phyloP scores from a whole-genome alignment of 2,113 vertebrate genomes.

The Lagopus muta region DNA sequence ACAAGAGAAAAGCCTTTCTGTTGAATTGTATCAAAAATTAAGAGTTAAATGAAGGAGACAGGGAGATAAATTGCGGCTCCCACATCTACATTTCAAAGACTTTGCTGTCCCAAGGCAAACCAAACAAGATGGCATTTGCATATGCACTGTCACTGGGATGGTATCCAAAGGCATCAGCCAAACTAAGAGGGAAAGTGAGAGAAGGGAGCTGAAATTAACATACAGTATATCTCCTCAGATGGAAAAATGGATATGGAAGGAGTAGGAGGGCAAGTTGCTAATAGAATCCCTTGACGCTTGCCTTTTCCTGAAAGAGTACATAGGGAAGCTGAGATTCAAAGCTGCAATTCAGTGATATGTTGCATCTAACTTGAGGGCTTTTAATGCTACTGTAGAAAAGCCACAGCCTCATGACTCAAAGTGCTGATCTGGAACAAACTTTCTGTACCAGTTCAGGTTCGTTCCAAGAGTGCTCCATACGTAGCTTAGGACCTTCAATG shows the following conservation, averaged over 20 bases:
- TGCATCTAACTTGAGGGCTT: slow-evolving; percentile 2
- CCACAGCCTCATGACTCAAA: background rate
- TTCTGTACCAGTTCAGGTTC: background rate
- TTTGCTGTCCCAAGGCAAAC: slow-evolving; percentile 50
- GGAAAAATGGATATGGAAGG: slow-evolving; percentile 36
- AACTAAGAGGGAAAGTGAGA: background rate
- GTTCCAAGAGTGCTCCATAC: background rate
- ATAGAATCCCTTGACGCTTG: slow-evolving; percentile 34
- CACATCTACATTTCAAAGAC: slow-evolving; percentile 63
- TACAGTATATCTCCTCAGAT: background rate
- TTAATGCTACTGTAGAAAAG: background rate
- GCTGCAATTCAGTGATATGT: background rate
- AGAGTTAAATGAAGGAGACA: slow-evolving; percentile 38
- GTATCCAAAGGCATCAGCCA: slow-evolving; percentile 24
- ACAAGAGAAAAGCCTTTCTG: background rate
- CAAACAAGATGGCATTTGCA: slow-evolving; percentile 57
- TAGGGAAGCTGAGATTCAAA: slow-evolving; percentile 8
- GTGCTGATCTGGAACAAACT: background rate
- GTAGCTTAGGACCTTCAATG: background rate
- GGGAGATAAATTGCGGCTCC: slow-evolving; percentile 39
- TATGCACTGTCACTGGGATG: slow-evolving; percentile 19
- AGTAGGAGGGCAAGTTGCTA: slow-evolving; percentile 1
- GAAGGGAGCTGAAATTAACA: slow-evolving; percentile 31
- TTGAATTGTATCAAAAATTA: background rate
- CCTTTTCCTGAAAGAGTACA: background rate